Evolutionary conservation across 2,888 invertebrate genomes (phyloP).

Genomic region (Lithophane semibrunnea): DNA sequence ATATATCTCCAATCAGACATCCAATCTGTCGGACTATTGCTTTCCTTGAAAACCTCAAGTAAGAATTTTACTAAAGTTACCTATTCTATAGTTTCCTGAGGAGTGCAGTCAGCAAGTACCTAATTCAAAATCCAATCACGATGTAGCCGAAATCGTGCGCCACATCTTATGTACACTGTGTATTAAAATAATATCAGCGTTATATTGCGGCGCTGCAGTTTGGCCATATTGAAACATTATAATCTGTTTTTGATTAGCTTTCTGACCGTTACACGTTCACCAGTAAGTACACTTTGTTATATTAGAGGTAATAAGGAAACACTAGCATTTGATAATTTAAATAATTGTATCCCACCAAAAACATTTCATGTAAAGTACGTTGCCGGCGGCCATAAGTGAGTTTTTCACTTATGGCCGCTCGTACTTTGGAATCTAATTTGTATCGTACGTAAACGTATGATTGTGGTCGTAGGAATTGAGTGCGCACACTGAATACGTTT

Average conservation of each 20-base stretch:
- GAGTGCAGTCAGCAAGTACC: too few species aligned
- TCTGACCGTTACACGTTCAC: conserved; percentile 18
- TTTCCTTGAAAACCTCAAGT: neutral
- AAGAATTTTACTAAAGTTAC: neutral
- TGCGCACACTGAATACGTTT: too few species aligned
- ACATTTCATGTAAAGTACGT: too few species aligned
- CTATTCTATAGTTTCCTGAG: too few species aligned
- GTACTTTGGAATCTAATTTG: too few species aligned
- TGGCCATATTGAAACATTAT: conserved; percentile 50
- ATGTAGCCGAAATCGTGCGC: conserved; percentile 5
- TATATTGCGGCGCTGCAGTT: conserved; percentile 47
- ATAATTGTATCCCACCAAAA: neutral
- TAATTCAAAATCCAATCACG: neutral
- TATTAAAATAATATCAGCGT: conserved; percentile 62
- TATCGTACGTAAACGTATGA: too few species aligned
- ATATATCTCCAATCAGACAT: too few species aligned
- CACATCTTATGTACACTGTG: conserved; percentile 40
- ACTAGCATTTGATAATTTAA: neutral
- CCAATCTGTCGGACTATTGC: neutral
- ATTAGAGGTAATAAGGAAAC: conserved; percentile 1
- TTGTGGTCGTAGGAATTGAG: too few species aligned
- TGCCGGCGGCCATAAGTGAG: too few species aligned
- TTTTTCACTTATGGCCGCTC: too few species aligned
- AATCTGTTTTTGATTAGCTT: conserved; percentile 52
- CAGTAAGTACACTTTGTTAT: conserved; percentile 7